Evolutionary conservation across 1,140 invertebrate species (phyloP), one percentile per base, ranked within the genome.

Genomic region (Orussus abietinus): DNA sequence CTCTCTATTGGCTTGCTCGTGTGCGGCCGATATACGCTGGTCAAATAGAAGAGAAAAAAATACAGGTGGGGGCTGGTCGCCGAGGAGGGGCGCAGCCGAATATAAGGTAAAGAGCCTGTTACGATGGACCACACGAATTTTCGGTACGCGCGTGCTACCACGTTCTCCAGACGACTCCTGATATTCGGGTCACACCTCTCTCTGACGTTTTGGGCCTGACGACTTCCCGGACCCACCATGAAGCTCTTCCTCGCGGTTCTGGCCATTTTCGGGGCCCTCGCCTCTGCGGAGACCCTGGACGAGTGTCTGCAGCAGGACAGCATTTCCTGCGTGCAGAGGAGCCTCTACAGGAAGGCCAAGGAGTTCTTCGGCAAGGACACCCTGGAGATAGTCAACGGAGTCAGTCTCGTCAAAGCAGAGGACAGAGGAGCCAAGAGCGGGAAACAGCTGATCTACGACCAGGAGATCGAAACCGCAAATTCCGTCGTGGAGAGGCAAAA

Each of bases 241-340:
- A 61, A 64, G 55, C 46, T 55, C 38, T 51, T 53, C 1, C 20
- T 42, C 10, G 28, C 22, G 14, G 30, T 53, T 34, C 50, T 62
- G 43, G 41, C 50, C 17, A 38, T 51, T 26, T 38, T 52, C 13
- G 45, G 62, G 31, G 59, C 47, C 18, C 30, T 59, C 11, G 56
- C 51, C 20, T 51, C 45, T 6, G 68, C 50, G 5, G 65, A 69
- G 30, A 66, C 34, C 18, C 49, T 76, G 29, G 65, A 77, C 38
- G 74, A 79, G 41, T 83, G 81, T 51, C 63, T 83, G 15, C 66
- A 75, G 43, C 72, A 79, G 53, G 81, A 84, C 67, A 82, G 81
- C 40, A 82, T 84, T 39, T 78, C 78, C 36, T 84, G 82, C 64
- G 62, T 83, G 33, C 82, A 84, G 60, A 72, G 78, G 49, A 72